Evolutionary conservation across 2,797 vertebrate genomes (phyloP), one percentile per base, ranked within the genome.

Genomic region (Pseudomugil tenellus): DNA sequence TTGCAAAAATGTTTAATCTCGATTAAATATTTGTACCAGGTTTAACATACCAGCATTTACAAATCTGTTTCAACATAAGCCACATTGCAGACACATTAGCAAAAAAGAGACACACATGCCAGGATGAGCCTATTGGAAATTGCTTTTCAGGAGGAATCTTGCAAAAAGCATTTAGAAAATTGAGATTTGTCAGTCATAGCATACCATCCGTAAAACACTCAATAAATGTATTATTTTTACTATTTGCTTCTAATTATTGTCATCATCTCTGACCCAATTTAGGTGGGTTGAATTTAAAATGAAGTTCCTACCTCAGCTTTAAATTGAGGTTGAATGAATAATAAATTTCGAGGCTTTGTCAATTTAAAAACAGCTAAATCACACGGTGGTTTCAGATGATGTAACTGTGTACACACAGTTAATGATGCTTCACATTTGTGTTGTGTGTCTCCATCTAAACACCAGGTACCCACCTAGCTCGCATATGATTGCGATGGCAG

Each of bases 401-500:
- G 34, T 19, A 23, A 26, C 14, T 2, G 3, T 43, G 26, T 17
- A 12, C 25, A 26, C 4, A 55, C 29, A 60, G 49, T 46, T 55
- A 55, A 29, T 41, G 16, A 39, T 29, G 34, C 60, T 63, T 63
- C 17, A 21, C 21, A 14, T 55, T 21, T 3, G 21, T 29, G 58
- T 61, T 55, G 21, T 43, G 31, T 1, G 3, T 6, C 25, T 58
- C 29, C 29, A 31, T 21, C 58, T n/a, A 31, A 31, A 57, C 23
- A 13, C 25, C 37, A 65, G 17, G 21, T 4, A 39, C 95, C 94
- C 89, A 98, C 98, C 97, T 73, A 99, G 95, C 94, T 99, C 98
- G 89, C 98, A 99, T 80, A 99, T 93, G 86, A 98, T 98, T 76
- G 98, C 98, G 75, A 99, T 97, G 87, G 97, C 98, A 0, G 98